These are phyloP conservation scores for Aplochiton taeniatus DNA, from an alignment of 2,797 vertebrate genomes.

Conservation along the genomic window DNA sequence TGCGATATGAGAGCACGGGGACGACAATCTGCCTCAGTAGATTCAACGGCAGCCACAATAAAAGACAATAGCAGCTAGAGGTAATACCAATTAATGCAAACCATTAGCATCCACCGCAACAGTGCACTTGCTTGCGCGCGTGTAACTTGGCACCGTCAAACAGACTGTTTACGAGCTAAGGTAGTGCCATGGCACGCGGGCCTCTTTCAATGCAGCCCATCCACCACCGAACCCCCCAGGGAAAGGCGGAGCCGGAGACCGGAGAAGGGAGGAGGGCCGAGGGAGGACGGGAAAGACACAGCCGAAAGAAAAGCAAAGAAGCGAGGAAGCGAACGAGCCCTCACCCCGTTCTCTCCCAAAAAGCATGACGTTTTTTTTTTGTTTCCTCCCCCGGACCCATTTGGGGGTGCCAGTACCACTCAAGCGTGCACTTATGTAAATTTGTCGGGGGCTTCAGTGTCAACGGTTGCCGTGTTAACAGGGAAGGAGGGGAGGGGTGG, in stretches of 20 bases:
- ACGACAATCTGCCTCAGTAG: too few species aligned
- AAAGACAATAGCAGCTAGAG: too few species aligned
- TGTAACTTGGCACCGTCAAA: slow-evolving; percentile 52
- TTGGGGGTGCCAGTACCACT: slow-evolving; percentile 80
- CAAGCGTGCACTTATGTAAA: slow-evolving; percentile 84
- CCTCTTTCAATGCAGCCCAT: slow-evolving; percentile 80
- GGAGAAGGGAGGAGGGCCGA: slow-evolving; percentile 54
- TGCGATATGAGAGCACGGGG: too few species aligned
- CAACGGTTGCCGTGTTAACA: slow-evolving; percentile 86
- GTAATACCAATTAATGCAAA: too few species aligned
- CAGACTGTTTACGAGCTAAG: slow-evolving; percentile 71
- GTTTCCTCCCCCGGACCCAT: slow-evolving; percentile 64
- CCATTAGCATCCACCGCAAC: too few species aligned
- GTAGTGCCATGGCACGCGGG: slow-evolving; percentile 75
- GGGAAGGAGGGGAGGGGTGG: slow-evolving; percentile 64
- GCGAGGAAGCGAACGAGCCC: slow-evolving; percentile 16
- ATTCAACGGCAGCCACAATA: too few species aligned
- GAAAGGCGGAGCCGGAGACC: slow-evolving; percentile 12
- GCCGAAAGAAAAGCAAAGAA: slow-evolving; percentile 39
- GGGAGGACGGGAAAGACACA: slow-evolving; percentile 41
- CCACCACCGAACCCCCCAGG: slow-evolving; percentile 79
- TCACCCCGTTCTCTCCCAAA: slow-evolving; percentile 40
- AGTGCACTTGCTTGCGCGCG: too few species aligned
- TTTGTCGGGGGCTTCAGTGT: slow-evolving; percentile 74
- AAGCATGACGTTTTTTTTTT: too few species aligned